Conservation (phyloP, 1,140 invertebrate species). For the Atopsyche davidsoni region DNA sequence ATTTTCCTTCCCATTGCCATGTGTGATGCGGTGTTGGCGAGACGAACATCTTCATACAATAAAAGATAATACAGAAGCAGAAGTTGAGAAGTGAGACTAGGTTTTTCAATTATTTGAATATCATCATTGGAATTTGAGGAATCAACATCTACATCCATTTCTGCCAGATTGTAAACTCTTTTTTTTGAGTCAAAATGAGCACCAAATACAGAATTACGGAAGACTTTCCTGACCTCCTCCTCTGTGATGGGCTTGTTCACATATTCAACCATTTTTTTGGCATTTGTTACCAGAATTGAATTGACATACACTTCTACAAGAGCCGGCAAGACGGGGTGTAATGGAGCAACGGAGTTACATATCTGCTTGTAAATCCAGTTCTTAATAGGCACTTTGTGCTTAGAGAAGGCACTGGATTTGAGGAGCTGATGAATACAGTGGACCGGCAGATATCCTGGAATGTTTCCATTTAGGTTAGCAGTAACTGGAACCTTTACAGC, state of each 20-base stretch:
- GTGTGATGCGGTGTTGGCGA: conserved; percentile 71
- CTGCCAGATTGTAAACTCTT: conserved; percentile 39
- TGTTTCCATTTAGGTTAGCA: conserved; percentile 77
- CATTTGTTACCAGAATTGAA: conserved; percentile 78
- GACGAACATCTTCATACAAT: conserved; percentile 85
- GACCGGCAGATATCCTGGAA: conserved; percentile 89
- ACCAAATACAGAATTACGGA: conserved; percentile 69
- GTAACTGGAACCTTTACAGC: conserved; percentile 95
- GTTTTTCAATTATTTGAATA: conserved; percentile 54
- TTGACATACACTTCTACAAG: conserved; percentile 94
- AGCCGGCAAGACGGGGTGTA: conserved; percentile 90
- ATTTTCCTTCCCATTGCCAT: conserved; percentile 66
- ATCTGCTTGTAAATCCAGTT: conserved; percentile 95
- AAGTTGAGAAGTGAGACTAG: conserved; percentile 80
- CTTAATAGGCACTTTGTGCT: conserved; percentile 91
- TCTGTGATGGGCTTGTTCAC: conserved; percentile 90
- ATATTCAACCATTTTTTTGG: conserved; percentile 61
- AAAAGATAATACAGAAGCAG: conserved; percentile 88
- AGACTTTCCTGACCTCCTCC: conserved; percentile 81
- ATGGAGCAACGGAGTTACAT: conserved; percentile 73
- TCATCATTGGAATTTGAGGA: conserved; percentile 40
- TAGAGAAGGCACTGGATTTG: conserved; percentile 91
- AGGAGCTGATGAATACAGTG: conserved; percentile 96
- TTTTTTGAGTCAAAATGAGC: conserved; percentile 59
- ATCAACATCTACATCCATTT: conserved; percentile 50